Evolutionary conservation across 2,113 vertebrate species (phyloP), one percentile per base, ranked within the genome.

Genomic region (Litocranius walleri): DNA sequence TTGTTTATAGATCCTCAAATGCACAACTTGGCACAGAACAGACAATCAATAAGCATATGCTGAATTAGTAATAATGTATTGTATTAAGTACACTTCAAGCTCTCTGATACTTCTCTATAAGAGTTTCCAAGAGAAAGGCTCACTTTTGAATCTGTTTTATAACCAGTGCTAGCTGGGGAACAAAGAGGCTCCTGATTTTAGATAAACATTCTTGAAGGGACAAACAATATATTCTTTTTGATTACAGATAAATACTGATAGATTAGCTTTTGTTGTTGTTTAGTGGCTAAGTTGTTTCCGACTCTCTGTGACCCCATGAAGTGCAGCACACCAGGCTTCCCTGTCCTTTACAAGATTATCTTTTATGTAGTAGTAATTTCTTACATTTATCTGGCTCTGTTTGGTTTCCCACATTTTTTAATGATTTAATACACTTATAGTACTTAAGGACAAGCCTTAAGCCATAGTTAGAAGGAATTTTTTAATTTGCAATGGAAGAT

Each of bases 51-150:
- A 98, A 62, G 36, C 40, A 40, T 61, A 78, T 74, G 43, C 6
- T 90, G 36, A 98, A 96, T 97, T 95, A 96, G 52, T 93, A 97
- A 97, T 95, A 93, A 67, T 25, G 56, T 17, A 57, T 43, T 95
- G 54, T 85, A 95, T 96, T 97, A 91, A 96, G 95, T 90, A 97
- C 71, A 95, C 23, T 67, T 97, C 88, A 57, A 77, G 14, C 36
- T 43, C 90, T 36, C 87, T 92, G n/a, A 91, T 15, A 64, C 57
- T 57, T 50, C 59, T 88, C 33, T 56, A 0, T 8, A 83, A 92
- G 21, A 62, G 71, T 91, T 54, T 91, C 88, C 62, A 54, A 91
- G 67, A 87, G 45, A 95, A 96, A 94, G 54, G 62, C 17, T 92
- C 43, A 86, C 7, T 91, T 94, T 94, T 85, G 56, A 83, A 92